Evolutionary conservation across 2,113 vertebrate genomes (phyloP), one percentile per base, ranked within the genome.

Genomic region (Numida meleagris): DNA sequence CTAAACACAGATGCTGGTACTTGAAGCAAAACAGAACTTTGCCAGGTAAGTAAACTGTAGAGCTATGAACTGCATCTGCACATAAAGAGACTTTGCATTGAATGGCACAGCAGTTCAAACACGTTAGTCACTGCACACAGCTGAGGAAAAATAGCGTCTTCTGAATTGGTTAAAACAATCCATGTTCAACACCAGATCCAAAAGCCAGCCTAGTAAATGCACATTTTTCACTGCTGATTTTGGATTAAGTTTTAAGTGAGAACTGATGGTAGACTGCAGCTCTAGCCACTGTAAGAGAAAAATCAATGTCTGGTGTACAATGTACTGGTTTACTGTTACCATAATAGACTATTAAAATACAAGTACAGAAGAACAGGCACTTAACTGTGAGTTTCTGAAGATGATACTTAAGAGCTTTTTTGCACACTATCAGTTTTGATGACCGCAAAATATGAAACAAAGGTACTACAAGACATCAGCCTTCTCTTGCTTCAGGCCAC

Each of bases 201-300:
- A 93, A 88, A 51, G 18, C 29, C 82, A 88, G 75, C 9, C 48
- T 91, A 86, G 86, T 92, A 75, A 92, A 78, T 1, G 38, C 72
- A 86, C 57, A 21, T 83, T 83, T 58, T 90, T 27, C 33, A 19
- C 31, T 86, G 65, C n/a, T 92, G 88, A 67, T 57, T 95, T 90
- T 95, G 89, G 82, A 95, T 38, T 63, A 86, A 80, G 84, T 38
- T 77, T 76, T 67, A 91, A 67, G 66, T 74, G 65, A 90, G 70
- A 89, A 67, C 57, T 83, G 51, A 93, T 59, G 29, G 72, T 8
- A 86, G 85, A 86, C 67, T 81, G 87, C 76, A 66, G 68, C 17
- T 88, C 53, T 71, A 75, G 45, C n/a, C 33, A 59, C 55, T 88
- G 29, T 9, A 53, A 31, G 12, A 75, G 5, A 51, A 86, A 57